These are phyloP conservation scores for Nematopogon swammerdamellus DNA, from an alignment of 2,888 invertebrate genomes.

Conservation along the genomic window DNA sequence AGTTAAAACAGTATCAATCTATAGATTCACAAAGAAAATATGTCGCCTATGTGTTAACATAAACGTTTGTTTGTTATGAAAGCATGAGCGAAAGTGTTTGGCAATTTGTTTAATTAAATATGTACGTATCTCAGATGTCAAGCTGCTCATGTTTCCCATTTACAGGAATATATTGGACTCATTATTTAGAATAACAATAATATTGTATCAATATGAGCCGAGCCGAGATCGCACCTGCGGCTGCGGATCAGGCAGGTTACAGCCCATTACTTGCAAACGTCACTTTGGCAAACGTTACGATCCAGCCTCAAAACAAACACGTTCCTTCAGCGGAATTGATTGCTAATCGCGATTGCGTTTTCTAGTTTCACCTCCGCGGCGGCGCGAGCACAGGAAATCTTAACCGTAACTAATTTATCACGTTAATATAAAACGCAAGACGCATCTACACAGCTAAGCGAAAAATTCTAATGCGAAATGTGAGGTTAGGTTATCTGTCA, in stretches of 20 bases:
- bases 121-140: no score
- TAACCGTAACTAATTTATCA: neutral
- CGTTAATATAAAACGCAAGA: neutral
- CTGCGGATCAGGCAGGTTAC: neutral
- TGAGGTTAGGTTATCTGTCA: neutral
- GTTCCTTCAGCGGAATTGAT: neutral
- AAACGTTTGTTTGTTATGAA: no score
- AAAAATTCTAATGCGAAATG: neutral
- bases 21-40: no score
- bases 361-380: neutral
- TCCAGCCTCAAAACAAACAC: neutral
- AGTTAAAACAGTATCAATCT: no score
- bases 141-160: no score
- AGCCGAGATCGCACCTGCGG: no score
- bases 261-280: neutral
- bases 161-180: no score
- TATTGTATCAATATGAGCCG: no score
- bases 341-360: neutral
- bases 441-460: neutral
- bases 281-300: neutral
- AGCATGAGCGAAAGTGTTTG: no score
- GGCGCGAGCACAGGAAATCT: neutral
- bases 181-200: no score
- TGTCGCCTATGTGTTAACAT: no score
- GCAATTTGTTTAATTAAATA: no score